Conservation (phyloP, 2,113 vertebrate genomes). For the Pelusios castaneus region DNA sequence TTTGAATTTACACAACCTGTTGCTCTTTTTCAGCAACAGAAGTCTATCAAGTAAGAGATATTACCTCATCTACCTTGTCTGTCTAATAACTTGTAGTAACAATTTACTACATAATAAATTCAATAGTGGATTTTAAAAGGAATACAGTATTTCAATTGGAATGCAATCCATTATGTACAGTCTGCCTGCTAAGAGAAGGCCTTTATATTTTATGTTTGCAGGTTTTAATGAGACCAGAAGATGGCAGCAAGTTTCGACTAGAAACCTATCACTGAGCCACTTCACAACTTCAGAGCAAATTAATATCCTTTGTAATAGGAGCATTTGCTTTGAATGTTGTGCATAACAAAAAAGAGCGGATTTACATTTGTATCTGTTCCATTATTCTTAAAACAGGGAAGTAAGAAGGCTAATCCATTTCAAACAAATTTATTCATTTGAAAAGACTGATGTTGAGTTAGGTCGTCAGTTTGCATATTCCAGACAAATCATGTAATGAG, state of each 20-base stretch:
- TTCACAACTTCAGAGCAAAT: slow-evolving; percentile 48
- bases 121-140: not conserved
- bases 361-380: slow-evolving; percentile 52
- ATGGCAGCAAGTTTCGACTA: slow-evolving; percentile 74
- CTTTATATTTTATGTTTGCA: not conserved
- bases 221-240: slow-evolving; percentile 69
- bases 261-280: not conserved
- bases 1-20: not conserved
- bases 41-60: not conserved
- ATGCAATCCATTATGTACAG: not conserved
- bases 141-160: not conserved
- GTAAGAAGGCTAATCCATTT: slow-evolving; percentile 53
- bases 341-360: slow-evolving; percentile 19
- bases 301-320: slow-evolving; percentile 43
- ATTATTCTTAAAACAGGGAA: slow-evolving; percentile 37
- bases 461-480: not conserved
- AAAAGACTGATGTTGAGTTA: slow-evolving; percentile 29
- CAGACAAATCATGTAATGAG: slow-evolving; percentile 32
- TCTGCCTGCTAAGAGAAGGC: not conserved
- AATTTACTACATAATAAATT: not conserved
- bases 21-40: not conserved
- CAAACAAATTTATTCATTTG: slow-evolving; percentile 49
- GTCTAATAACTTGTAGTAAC: not conserved
- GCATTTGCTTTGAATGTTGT: slow-evolving; percentile 57
- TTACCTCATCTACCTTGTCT: not conserved